Base-by-base conservation (phyloP, 2,888 invertebrate genomes). In the Tortricodes alternella region DNA sequence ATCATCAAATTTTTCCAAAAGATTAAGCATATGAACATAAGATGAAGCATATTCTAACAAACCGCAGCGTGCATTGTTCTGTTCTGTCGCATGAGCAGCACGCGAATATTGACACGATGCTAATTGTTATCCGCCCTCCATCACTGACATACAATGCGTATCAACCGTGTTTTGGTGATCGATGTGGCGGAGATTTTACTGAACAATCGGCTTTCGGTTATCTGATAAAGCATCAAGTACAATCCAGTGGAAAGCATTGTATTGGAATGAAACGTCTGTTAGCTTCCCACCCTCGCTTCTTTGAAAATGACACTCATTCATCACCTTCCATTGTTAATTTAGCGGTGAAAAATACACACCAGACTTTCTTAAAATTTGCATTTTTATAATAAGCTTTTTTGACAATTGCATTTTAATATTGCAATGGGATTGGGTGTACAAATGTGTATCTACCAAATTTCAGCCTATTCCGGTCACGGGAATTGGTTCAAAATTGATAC, bases 171-270 rank as follows among this genome's bases (percentile, higher is more conserved):
- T 61, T 51, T 46, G 27, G 46, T 51, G 43, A 44, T 46, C 74
- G 75, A 67, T 77, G 73, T 74, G 73, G 65, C 68, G 58, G 74
- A 76, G 80, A 82, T 79, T 78, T 74, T 72, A 71, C 65, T 68
- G 69, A 72, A 64, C 79, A 81, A 81, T 83, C 71, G 72, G 74
- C 71, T 78, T 69, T 71, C 62, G 60, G 68, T 81, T 86, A 86
- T 85, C 84, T 67, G 87, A 85, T 86, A 86, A 81, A 65, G 38
- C 43, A 62, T 67, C 61, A 32, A 37, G 56, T 44, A 13, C 38
- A 44, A 38, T 49, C 18, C 35, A 55, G 24, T 19, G 18, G 19
- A 39, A 44, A 41, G 16, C 9, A 5, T 44, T 29, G 18, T 16
- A 34, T 27, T 18, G 27, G 11, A 23, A 32, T 21, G 15, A 43